These are phyloP conservation scores for Mycteria americana DNA, from an alignment of 2,797 vertebrate species.

Conservation along the genomic window DNA sequence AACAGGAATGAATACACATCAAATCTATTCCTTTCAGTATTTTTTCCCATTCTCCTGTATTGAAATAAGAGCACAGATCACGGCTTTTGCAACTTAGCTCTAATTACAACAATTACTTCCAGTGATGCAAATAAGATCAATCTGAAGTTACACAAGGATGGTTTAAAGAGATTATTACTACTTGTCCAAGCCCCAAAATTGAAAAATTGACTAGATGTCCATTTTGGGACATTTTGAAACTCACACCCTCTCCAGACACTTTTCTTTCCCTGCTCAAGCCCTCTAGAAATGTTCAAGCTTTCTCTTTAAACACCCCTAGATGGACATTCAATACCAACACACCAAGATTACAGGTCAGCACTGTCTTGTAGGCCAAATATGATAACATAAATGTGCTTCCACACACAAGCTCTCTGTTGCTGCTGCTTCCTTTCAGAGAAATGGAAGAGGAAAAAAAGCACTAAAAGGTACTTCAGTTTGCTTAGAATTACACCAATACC, in stretches of 20 bases:
- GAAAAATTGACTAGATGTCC: neutral
- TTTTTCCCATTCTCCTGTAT: neutral
- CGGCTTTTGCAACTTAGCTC: neutral
- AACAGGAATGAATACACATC: neutral
- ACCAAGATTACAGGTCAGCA: neutral
- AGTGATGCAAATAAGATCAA: neutral
- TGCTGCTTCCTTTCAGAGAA: neutral
- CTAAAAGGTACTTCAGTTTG: neutral
- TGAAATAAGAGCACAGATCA: neutral
- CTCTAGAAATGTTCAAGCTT: neutral
- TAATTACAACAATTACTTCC: neutral
- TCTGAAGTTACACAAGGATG: neutral
- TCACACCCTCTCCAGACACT: neutral
- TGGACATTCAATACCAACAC: neutral
- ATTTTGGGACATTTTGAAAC: neutral
- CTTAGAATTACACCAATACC: neutral
- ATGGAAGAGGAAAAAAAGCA: neutral
- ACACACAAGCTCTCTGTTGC: neutral
- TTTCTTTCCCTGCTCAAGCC: neutral
- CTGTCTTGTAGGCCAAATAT: neutral
- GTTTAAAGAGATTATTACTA: neutral
- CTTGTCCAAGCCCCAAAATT: neutral
- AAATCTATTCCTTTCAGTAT: neutral
- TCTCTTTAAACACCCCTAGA: neutral
- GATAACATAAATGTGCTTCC: neutral